Conservation (phyloP, 2,888 invertebrate species). For the Drosophila melanocephala region DNA sequence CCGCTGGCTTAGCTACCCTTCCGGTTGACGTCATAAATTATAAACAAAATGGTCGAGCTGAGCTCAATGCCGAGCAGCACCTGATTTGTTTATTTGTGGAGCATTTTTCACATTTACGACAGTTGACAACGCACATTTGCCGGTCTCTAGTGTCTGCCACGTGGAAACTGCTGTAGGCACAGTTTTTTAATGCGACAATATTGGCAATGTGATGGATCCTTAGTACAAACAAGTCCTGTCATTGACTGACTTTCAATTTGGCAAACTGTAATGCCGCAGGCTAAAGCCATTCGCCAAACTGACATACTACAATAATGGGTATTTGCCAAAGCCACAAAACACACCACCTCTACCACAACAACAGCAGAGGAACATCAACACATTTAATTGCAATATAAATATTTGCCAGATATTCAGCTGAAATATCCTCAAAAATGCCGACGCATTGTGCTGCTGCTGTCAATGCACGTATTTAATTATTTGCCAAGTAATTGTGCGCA, state of each 20-base stretch:
- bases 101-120: conserved; percentile 61
- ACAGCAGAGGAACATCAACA: conserved; percentile 12
- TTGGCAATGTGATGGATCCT: conserved; percentile 30
- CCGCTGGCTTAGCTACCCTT: conserved; percentile 43
- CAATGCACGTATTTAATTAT: conserved; percentile 60
- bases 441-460: conserved; percentile 9
- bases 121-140: conserved; percentile 51
- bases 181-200: conserved; percentile 40
- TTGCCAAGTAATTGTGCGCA: conserved; percentile 48
- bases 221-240: conserved; percentile 21
- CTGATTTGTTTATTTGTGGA: conserved; percentile 75
- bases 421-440: conserved; percentile 33
- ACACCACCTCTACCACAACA: background rate
- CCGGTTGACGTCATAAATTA: conserved; percentile 62
- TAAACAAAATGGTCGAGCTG: conserved; percentile 53
- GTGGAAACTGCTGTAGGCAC: conserved; percentile 24
- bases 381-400: conserved; percentile 62
- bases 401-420: conserved; percentile 35
- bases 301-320: conserved; percentile 9
- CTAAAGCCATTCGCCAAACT: conserved; percentile 17
- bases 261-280: conserved; percentile 31
- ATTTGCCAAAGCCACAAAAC: conserved; percentile 22
- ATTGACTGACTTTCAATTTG: conserved; percentile 40
- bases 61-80: conserved; percentile 44
- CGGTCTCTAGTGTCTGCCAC: conserved; percentile 18